Percentiles rank a stretch among this genome's conserved stretches.
phyloP scores from a whole-genome alignment of 2,797 vertebrate species.

The Pipistrellus kuhlii region DNA sequence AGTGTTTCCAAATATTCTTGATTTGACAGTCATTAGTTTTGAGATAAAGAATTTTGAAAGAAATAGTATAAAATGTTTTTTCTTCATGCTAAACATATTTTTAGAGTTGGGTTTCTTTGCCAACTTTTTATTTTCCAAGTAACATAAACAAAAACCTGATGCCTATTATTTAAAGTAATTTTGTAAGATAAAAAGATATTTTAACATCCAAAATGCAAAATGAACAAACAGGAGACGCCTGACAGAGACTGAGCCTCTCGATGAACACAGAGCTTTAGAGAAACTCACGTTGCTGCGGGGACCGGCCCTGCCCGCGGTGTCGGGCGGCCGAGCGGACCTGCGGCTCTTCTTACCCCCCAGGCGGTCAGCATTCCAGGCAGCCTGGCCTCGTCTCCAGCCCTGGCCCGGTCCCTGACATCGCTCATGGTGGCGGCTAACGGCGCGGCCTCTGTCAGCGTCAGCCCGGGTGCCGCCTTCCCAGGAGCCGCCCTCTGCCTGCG shows the following conservation, averaged over 20 bases:
- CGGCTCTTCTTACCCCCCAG: too few species aligned
- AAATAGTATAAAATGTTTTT: background rate
- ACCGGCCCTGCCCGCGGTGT: too few species aligned
- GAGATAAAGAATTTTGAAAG: constrained; percentile 25
- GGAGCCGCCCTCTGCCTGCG: too few species aligned
- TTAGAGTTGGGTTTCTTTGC: background rate
- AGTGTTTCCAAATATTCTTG: constrained; percentile 17
- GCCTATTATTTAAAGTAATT: background rate
- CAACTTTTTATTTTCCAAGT: background rate
- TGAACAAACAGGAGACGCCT: background rate
- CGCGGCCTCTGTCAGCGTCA: too few species aligned
- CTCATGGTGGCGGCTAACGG: too few species aligned
- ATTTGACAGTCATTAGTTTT: constrained; percentile 52
- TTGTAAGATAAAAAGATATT: constrained; percentile 3
- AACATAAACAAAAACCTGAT: background rate
- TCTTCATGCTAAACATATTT: constrained; percentile 25
- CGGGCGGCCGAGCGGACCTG: too few species aligned
- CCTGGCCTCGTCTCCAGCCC: too few species aligned
- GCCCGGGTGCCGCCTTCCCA: too few species aligned
- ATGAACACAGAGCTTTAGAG: too few species aligned
- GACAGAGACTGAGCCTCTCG: background rate
- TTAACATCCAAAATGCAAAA: background rate
- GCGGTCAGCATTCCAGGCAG: too few species aligned
- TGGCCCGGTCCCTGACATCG: too few species aligned
- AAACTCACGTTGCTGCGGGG: too few species aligned